Conservation (phyloP, 2,113 vertebrate species). For the Clarias batrachus region DNA sequence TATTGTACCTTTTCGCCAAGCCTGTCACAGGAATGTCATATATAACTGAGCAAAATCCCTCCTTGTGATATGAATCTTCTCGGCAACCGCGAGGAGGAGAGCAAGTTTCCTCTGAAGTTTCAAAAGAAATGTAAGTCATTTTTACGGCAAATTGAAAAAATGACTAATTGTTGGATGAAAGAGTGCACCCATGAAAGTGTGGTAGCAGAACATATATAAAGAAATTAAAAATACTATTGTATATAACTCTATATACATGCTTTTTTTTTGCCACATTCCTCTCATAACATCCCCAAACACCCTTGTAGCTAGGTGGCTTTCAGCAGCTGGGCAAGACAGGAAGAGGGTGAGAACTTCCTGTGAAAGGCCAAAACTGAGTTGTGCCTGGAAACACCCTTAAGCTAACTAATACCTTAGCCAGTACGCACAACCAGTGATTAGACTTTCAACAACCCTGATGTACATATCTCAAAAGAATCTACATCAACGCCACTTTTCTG, state of each 20-base stretch:
- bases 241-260: not conserved
- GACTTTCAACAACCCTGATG: constrained; percentile 29
- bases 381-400: constrained; percentile 55
- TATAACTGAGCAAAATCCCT: constrained; percentile 60
- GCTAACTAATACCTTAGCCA: constrained; percentile 37
- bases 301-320: constrained; percentile 65
- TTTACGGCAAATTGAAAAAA: constrained; percentile 36
- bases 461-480: not conserved
- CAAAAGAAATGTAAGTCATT: constrained; percentile 24
- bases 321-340: constrained; percentile 62
- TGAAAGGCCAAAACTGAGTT: constrained; percentile 42
- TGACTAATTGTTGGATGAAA: constrained; percentile 26
- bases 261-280: not conserved
- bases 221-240: not conserved
- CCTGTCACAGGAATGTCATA: constrained; percentile 59
- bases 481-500: not conserved
- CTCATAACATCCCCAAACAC: constrained; percentile 36
- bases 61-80: constrained; percentile 38
- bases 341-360: constrained; percentile 71
- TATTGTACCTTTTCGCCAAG: constrained; percentile 63
- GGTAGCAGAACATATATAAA: not conserved
- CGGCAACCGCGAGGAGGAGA: not conserved
- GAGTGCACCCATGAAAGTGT: constrained; percentile 23
- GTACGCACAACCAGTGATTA: constrained; percentile 7
- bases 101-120: constrained; percentile 29